Evolutionary conservation across 2,888 invertebrate species (phyloP), one percentile per base, ranked within the genome.

Genomic region (Acanthosepion esculentum): DNA sequence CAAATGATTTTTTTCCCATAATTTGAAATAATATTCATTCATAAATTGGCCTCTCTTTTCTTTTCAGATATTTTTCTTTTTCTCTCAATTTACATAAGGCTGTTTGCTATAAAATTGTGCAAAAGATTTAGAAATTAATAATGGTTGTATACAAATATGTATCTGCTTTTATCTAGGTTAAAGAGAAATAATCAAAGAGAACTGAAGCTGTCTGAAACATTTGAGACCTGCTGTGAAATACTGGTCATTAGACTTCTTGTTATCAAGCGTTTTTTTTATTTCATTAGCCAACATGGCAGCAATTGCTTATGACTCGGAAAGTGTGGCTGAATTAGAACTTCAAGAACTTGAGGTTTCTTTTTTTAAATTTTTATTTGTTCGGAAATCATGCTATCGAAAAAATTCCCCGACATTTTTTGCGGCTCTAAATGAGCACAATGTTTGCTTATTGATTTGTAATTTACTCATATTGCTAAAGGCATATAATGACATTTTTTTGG

Each of bases 311-410:
- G 55, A 64, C 48, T n/a, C 64, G 59, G 95, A 95, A 91, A 94
- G 96, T n/a, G 95, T 94, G 95, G 95, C 53, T 29, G 96, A 96
- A 48, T 95, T 96, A 29, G 96, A 96, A 94, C 94, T 95, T 12
- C 96, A 96, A 94, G 96, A 96, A 95, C 91, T 96, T 20, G 96
- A 96, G 95, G 96, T 96, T 78, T 78, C n/a, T n/a, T 12, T 78
- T 41, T 41, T 41, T 78, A 33, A 12, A n/a, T 12, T n/a, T 78
- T 78, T n/a, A 78, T 78, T 78, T 78, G 15, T 12, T 78, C 33
- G 15, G 2, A 15, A 78, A 33, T 78, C 3, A n/a, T 15, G 0
- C 15, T n/a, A n/a, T 78, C 0, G 33, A n/a, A 78, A 78, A 15
- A 26, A 64, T 26, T 7, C 7, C 26, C 12, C 33, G 2, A 0